Evolutionary conservation across 2,113 vertebrate genomes (phyloP).

Genomic region (Ciconia maguari): DNA sequence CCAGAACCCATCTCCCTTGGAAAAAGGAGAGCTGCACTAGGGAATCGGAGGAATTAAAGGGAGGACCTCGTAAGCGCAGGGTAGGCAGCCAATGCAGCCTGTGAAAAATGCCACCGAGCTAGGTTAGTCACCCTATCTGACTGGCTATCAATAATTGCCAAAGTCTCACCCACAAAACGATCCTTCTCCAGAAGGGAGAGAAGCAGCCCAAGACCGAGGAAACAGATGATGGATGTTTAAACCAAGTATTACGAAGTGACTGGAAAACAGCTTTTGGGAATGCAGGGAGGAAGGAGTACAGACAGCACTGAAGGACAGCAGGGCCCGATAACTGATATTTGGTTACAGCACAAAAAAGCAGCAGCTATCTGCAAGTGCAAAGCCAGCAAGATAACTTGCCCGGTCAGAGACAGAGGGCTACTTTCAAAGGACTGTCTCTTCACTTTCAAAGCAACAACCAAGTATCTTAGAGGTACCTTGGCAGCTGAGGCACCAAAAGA

Average conservation of each 20-base stretch:
- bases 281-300: neutral
- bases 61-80: neutral
- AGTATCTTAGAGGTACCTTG: neutral
- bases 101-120: neutral
- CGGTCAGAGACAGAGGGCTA: fast-evolving
- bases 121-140: neutral
- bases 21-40: neutral
- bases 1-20: neutral
- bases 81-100: neutral
- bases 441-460: neutral
- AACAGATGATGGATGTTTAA: neutral
- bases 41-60: neutral
- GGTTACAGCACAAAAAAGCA: neutral
- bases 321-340: neutral
- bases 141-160: neutral
- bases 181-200: neutral
- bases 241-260: neutral
- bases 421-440: neutral
- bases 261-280: neutral
- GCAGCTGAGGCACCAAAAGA: neutral
- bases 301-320: neutral
- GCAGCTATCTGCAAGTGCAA: neutral
- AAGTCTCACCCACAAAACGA: neutral
- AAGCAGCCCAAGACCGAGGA: neutral
- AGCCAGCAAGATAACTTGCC: neutral